A percentile compares a stretch with the other conserved stretches of the same genome.
Conservation (phyloP, 1,140 invertebrate species). For the Phocides pigmalion region DNA sequence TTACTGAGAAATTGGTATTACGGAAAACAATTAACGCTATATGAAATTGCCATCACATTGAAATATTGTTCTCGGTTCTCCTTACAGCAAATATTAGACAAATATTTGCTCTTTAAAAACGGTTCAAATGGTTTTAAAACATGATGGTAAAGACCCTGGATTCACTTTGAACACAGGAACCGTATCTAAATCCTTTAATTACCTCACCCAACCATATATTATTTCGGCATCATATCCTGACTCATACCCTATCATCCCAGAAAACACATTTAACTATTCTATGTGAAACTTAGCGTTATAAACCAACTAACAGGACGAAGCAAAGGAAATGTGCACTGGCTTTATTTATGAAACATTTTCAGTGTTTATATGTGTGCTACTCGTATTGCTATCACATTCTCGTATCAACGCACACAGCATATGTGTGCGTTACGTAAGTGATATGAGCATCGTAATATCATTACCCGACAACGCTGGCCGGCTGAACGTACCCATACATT, state of each 20-base stretch:
- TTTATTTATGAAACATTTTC: constrained; percentile 23
- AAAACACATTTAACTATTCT: neutral
- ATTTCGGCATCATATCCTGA: no score
- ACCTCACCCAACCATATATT: no score
- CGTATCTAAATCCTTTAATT: neutral
- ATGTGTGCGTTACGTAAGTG: constrained; percentile 44
- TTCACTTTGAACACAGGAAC: neutral
- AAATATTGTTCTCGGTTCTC: no score
- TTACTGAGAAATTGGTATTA: no score
- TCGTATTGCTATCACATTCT: constrained; percentile 9
- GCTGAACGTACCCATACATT: constrained; percentile 53
- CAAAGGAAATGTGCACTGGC: constrained; percentile 9
- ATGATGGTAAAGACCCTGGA: no score
- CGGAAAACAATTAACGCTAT: no score
- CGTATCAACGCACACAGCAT: neutral
- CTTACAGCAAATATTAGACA: no score
- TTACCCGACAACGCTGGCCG: constrained; percentile 51
- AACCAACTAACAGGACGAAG: constrained; percentile 8
- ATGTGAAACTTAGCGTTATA: neutral
- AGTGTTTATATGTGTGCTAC: constrained; percentile 9
- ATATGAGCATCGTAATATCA: constrained; percentile 54
- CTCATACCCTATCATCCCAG: no score
- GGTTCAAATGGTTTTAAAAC: no score
- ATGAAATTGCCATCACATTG: no score
- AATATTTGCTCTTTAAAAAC: no score